Base-by-base conservation (phyloP, 2,888 invertebrate species). In the Masnerella sp. region DNA sequence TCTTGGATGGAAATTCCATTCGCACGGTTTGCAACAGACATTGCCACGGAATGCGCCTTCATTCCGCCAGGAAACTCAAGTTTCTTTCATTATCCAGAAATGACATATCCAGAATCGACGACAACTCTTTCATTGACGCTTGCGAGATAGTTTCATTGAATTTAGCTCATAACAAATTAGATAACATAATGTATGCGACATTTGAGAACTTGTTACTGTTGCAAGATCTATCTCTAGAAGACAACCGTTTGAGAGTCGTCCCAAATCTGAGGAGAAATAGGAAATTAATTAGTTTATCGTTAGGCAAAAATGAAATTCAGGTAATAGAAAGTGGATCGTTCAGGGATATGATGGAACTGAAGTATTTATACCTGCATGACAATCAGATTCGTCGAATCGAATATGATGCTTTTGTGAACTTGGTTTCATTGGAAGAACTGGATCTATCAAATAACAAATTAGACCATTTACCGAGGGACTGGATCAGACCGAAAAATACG, bases 1-100 rank as follows among this genome's bases (percentile, higher is more conserved):
- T 77, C 30, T 62, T 84, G 4, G 83, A 82, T 43, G 79, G 77
- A 1, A 84, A 84, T 47, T 58, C 61, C 0, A 79, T 84, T 4
- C 38, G 70, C 12, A 75, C 78, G 5, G 76, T 83, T 22, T 82
- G 83, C 34, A 78, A 77, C 32, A 67, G 65, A 7, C 59, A 68
- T 3, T 82, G 82, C 67, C 59, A 61, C 4, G 75, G 74, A 5
- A 17, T 83, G 14, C 78, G 70, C 25, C 75, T 84, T 2, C 73
- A 77, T 5, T 78, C 73, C 1, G 79, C 79, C 2, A 70, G 43
- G 5, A 78, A 78, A 49, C 34, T 84, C 2, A 69, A 75, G 32
- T 79, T 77, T 11, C 64, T 84, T 3, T 82, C 82, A 0, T 11
- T 83, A 3, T 69, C 81, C 0, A 61, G 71, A 5, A 84, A 84